A percentile compares a stretch with the other conserved stretches of the same genome.
phyloP scores from a whole-genome alignment of 2,797 vertebrate species.

The Basileuterus tristriatus region DNA sequence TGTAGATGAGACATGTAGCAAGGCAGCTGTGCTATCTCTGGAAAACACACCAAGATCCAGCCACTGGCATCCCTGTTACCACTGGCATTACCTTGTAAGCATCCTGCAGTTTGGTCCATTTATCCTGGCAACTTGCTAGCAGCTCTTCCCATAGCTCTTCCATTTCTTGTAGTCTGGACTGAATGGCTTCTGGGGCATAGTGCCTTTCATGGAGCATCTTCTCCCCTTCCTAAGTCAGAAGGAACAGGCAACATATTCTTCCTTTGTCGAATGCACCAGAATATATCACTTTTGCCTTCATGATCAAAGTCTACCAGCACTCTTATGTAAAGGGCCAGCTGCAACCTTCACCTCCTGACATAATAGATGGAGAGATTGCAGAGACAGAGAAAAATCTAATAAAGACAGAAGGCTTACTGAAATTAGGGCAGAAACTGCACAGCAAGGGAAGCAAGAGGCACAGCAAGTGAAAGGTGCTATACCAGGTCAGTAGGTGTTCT shows the following conservation, averaged over 20 bases:
- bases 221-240: constrained; percentile 81
- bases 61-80: not conserved
- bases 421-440: not conserved
- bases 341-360: not conserved
- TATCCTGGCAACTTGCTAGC: constrained; percentile 81
- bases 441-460: not conserved
- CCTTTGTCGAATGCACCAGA: not conserved
- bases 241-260: not conserved
- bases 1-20: not conserved
- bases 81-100: constrained; percentile 80
- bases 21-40: not conserved
- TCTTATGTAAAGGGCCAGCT: not conserved
- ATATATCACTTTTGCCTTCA: not conserved
- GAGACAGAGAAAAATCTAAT: not conserved
- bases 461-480: not conserved
- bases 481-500: not conserved
- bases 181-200: constrained; percentile 76
- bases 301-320: not conserved
- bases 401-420: not conserved
- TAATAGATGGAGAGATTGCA: not conserved
- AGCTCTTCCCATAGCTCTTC: constrained; percentile 82
- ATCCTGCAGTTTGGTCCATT: constrained; percentile 79
- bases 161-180: constrained; percentile 80
- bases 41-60: not conserved
- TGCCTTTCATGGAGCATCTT: constrained; percentile 75